phyloP scores from a whole-genome alignment of 2,888 invertebrate genomes.

The Drosophila silvestris region DNA sequence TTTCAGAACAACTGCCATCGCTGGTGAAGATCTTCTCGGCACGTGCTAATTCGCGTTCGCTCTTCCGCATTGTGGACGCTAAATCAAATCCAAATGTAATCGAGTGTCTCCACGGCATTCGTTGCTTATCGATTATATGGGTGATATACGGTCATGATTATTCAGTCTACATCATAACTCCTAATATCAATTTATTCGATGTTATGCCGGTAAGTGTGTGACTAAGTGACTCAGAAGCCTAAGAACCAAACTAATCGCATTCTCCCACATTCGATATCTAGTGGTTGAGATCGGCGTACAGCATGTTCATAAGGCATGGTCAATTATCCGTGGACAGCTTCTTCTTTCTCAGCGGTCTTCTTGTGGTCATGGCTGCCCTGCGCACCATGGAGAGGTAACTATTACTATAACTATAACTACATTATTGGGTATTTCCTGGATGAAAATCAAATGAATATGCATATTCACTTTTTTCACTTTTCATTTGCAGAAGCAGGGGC shows the following conservation, averaged over 20 bases:
- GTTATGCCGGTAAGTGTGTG: constrained; percentile 42
- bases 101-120: constrained; percentile 85
- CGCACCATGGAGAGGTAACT: constrained; percentile 75
- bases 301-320: constrained; percentile 82
- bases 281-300: constrained; percentile 70
- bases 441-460: not conserved
- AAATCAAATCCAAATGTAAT: constrained; percentile 63
- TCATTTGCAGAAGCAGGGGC: constrained; percentile 70
- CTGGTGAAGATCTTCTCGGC: constrained; percentile 68
- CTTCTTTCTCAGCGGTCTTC: constrained; percentile 87
- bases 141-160: constrained; percentile 84
- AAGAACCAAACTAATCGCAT: not conserved
- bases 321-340: constrained; percentile 88
- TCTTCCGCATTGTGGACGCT: constrained; percentile 57
- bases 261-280: constrained; percentile 18
- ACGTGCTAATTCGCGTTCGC: constrained; percentile 51
- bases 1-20: constrained; percentile 37
- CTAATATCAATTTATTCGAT: constrained; percentile 64
- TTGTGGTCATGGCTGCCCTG: constrained; percentile 84
- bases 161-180: constrained; percentile 21
- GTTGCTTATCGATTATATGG: constrained; percentile 85
- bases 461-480: not conserved
- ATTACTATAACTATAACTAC: not conserved
- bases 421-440: not conserved
- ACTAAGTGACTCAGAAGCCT: not conserved